Evolutionary conservation across 2,888 invertebrate genomes (phyloP).

Genomic region (Hartigia nigra): DNA sequence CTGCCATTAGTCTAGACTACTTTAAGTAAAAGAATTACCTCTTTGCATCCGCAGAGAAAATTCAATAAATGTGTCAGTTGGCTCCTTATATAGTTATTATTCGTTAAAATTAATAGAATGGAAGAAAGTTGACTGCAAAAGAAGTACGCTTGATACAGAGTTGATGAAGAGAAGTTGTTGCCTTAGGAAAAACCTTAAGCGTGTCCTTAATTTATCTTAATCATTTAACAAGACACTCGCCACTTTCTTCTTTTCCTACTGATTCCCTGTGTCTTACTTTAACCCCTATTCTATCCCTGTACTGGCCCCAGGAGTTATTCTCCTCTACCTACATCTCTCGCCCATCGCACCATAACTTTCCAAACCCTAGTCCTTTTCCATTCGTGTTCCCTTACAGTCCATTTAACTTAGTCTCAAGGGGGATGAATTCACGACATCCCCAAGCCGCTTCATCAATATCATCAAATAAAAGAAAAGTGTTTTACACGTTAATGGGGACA

Average conservation of each 20-base stretch:
- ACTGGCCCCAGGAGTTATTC: neutral
- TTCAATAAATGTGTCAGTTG: no score
- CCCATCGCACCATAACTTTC: neutral
- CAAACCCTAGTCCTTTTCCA: conserved; percentile 2
- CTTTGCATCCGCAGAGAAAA: no score
- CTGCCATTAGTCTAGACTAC: no score
- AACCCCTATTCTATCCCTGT: no score
- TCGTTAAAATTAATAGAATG: neutral
- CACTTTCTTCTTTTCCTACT: conserved; percentile 4
- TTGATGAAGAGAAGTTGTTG: no score
- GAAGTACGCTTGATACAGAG: no score
- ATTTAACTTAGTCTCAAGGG: conserved; percentile 21
- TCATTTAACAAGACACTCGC: conserved; percentile 15
- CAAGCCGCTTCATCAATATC: neutral
- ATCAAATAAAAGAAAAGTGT: neutral
- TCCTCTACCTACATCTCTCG: neutral
- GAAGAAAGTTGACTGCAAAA: no score
- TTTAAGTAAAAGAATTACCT: no score
- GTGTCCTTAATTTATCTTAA: conserved; percentile 31
- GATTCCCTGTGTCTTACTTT: neutral
- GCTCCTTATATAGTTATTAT: conserved; percentile 1
- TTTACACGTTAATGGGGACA: neutral
- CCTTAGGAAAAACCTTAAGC: neutral
- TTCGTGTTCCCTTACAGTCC: conserved; percentile 19
- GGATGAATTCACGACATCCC: neutral